phyloP scores from a whole-genome alignment of 2,113 vertebrate genomes.

The Cochlearius cochlearius region DNA sequence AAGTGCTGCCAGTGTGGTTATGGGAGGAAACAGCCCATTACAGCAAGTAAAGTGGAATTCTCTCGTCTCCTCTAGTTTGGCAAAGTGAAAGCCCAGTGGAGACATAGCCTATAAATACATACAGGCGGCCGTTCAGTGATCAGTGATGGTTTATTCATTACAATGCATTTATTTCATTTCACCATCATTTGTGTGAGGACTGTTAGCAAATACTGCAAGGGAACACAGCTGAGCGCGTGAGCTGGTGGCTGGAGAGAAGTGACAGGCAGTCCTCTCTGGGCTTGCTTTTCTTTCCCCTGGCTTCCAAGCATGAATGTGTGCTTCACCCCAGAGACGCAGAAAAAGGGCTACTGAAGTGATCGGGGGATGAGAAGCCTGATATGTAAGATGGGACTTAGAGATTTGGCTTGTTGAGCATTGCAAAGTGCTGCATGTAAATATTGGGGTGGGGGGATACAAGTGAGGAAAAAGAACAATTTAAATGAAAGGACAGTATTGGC shows the following conservation, averaged over 20 bases:
- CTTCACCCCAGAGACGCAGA: background rate
- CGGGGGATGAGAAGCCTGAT: background rate
- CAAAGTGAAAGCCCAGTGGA: background rate
- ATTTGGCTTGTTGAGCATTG: background rate
- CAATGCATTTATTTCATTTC: background rate
- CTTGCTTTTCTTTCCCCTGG: background rate
- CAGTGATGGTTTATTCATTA: background rate
- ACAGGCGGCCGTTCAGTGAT: background rate
- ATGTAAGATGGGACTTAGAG: background rate
- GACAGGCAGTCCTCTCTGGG: background rate
- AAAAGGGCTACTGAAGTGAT: background rate
- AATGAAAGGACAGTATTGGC: background rate
- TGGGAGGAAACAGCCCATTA: background rate
- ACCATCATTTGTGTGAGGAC: background rate
- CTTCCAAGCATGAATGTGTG: background rate
- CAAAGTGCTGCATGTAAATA: background rate
- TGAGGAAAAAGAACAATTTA: background rate
- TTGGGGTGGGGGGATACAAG: background rate
- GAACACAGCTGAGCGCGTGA: background rate
- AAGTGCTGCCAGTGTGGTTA: background rate
- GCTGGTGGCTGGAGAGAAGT: background rate
- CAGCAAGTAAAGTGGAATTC: background rate
- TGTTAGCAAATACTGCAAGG: background rate
- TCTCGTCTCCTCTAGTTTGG: background rate
- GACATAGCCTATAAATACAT: background rate